phyloP scores from a whole-genome alignment of 2,888 invertebrate species.

The Hirtodrosophila confusa region DNA sequence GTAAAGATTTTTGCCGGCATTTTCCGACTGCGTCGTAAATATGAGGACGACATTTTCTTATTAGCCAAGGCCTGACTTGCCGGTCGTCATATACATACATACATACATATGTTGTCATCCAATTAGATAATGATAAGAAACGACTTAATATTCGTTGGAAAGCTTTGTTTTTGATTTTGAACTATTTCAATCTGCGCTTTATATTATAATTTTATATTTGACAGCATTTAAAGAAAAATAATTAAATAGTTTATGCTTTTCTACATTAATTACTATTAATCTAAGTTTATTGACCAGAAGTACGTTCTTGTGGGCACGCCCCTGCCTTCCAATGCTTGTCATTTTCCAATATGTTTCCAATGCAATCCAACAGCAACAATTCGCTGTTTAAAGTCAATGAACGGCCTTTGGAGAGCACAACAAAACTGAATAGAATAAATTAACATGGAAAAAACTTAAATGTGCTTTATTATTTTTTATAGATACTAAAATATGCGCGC shows the following conservation, averaged over 20 bases:
- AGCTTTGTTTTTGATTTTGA: background rate
- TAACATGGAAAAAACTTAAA: constrained; percentile 38
- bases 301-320: constrained; percentile 7
- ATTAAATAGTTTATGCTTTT: too few relatives aligned
- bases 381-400: constrained; percentile 60
- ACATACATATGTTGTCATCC: constrained; percentile 24
- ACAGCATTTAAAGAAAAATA: too few relatives aligned
- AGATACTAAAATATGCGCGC: constrained; percentile 51
- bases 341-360: constrained; percentile 34
- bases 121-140: constrained; percentile 16
- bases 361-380: constrained; percentile 19
- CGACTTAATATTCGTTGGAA: background rate
- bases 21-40: constrained; percentile 54
- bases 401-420: constrained; percentile 65
- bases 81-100: constrained; percentile 18
- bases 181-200: too few relatives aligned
- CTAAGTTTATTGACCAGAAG: too few relatives aligned
- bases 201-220: too few relatives aligned
- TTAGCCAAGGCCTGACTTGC: constrained; percentile 51
- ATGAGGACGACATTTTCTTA: constrained; percentile 63
- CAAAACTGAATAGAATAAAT: constrained; percentile 39
- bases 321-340: background rate
- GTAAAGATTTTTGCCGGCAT: constrained; percentile 67
- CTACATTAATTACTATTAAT: too few relatives aligned
- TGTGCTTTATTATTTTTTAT: constrained; percentile 38